Conservation (phyloP, 1,140 invertebrate species). For the Bilobella aurantiaca region DNA sequence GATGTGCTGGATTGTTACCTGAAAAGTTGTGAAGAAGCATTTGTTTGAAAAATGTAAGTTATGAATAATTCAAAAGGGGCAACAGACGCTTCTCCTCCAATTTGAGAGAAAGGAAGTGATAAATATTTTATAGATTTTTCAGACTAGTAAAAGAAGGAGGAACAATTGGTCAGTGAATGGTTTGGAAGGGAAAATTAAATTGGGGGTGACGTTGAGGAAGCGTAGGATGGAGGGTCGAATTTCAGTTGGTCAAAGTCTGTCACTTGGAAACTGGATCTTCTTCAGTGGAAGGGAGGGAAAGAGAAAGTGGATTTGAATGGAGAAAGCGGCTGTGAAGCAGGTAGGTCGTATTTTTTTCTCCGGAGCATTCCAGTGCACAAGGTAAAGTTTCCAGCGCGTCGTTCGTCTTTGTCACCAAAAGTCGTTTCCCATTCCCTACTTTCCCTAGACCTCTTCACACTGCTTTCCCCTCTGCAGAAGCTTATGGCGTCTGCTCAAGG, state of each 20-base stretch:
- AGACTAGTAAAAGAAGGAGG: not conserved
- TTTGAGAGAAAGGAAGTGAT: not conserved
- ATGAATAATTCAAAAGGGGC: not conserved
- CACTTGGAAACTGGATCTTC: too few relatives aligned
- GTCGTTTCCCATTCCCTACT: not conserved
- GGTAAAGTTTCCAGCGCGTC: slow-evolving; percentile 3
- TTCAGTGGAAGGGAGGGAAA: not conserved
- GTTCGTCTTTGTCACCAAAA: slow-evolving; percentile 2
- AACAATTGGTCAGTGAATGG: not conserved
- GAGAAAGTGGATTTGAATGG: not conserved
- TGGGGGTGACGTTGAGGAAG: not conserved
- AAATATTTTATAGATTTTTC: slow-evolving; percentile 1
- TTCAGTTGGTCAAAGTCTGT: not conserved
- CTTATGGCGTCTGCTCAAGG: too few relatives aligned
- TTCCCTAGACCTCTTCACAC: not conserved
- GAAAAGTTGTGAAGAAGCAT: not conserved
- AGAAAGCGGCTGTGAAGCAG: not conserved
- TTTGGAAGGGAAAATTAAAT: not conserved
- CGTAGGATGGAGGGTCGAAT: not conserved
- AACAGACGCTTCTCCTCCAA: not conserved
- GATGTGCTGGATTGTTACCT: too few relatives aligned
- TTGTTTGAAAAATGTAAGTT: too few relatives aligned
- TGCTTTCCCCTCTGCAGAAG: not conserved
- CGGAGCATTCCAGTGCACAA: not conserved
- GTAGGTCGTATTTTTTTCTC: not conserved